Conservation (phyloP, 2,888 invertebrate genomes). For the Ochropacha duplaris region DNA sequence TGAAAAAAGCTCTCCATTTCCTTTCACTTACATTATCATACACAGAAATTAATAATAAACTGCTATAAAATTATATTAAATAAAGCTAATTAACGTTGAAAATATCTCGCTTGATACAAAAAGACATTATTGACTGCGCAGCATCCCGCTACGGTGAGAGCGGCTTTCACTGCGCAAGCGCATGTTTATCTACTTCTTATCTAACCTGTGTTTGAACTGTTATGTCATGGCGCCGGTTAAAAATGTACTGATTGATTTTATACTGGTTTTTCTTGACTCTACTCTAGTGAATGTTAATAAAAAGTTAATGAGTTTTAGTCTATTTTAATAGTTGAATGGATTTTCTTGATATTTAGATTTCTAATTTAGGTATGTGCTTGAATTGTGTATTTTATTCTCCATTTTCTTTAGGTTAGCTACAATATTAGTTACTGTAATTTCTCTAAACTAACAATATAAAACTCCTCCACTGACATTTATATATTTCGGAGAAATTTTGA, state of each 20-base stretch:
- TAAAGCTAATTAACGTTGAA: background rate
- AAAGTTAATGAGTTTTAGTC: background rate
- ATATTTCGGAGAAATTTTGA: too few relatives aligned
- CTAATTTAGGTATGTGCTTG: background rate
- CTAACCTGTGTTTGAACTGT: constrained; percentile 16
- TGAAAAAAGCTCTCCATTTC: too few relatives aligned
- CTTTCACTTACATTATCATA: too few relatives aligned
- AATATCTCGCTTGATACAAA: constrained; percentile 1
- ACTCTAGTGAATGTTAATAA: background rate
- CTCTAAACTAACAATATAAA: too few relatives aligned
- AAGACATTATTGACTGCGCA: constrained; percentile 25
- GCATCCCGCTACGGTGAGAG: constrained; percentile 40
- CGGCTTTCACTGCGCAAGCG: constrained; percentile 23
- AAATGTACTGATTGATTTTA: background rate
- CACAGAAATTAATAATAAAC: background rate
- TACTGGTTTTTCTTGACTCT: background rate
- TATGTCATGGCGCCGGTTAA: constrained; percentile 17
- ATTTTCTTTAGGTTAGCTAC: too few relatives aligned
- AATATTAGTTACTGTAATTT: too few relatives aligned
- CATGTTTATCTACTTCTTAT: constrained; percentile 36
- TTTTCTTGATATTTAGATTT: background rate
- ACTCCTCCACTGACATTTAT: too few relatives aligned
- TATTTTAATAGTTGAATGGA: background rate
- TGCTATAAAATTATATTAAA: background rate
- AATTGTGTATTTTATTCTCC: background rate